Conservation (phyloP, 2,888 invertebrate genomes). For the Himalopsyche kuldschensis region DNA sequence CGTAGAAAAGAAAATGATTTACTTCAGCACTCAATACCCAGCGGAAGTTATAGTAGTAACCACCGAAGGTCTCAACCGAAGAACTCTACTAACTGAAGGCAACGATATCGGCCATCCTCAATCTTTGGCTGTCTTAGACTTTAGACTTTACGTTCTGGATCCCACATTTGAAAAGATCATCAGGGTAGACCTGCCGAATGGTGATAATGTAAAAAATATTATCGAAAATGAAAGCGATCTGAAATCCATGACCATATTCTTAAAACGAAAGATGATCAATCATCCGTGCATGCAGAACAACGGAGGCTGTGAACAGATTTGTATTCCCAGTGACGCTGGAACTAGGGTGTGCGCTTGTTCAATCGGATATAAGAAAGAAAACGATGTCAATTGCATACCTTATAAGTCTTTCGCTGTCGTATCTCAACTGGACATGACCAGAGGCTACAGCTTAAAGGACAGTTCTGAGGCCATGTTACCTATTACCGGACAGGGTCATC, state of each 20-base stretch:
- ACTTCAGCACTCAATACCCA: conserved; percentile 83
- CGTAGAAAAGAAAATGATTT: conserved; percentile 77
- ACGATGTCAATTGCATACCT: conserved; percentile 74
- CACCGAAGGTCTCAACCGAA: conserved; percentile 71
- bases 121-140: conserved; percentile 80
- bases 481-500: conserved; percentile 84
- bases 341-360: conserved; percentile 86
- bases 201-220: conserved; percentile 73
- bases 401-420: conserved; percentile 92
- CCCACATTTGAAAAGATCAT: conserved; percentile 87
- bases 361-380: conserved; percentile 81
- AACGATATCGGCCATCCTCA: conserved; percentile 78
- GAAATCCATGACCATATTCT: conserved; percentile 84
- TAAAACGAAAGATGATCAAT: conserved; percentile 76
- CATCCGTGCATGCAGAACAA: conserved; percentile 86
- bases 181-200: conserved; percentile 78
- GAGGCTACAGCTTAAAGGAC: conserved; percentile 84
- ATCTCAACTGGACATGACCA: conserved; percentile 82
- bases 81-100: conserved; percentile 67
- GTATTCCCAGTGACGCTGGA: conserved; percentile 80
- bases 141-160: conserved; percentile 84
- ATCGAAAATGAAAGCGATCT: conserved; percentile 86
- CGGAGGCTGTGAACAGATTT: conserved; percentile 94
- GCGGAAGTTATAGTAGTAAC: conserved; percentile 71
- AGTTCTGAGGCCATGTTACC: conserved; percentile 94